Base-by-base conservation (phyloP, 2,888 invertebrate genomes). In the Aspidiotus rigidus region DNA sequence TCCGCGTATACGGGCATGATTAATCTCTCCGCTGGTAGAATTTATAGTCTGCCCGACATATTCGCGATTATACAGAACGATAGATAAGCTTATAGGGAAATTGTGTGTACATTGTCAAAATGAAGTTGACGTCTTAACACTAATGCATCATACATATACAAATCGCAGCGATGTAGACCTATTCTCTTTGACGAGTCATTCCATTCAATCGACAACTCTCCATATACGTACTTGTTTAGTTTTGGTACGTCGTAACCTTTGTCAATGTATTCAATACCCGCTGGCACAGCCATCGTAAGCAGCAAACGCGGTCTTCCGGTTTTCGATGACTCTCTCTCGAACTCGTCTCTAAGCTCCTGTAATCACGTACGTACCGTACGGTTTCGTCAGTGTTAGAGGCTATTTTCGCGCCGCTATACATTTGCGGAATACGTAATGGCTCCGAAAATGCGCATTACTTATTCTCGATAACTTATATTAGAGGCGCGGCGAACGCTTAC, bases 271-370 rank as follows among this genome's bases (percentile, higher is more conserved):
- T 94, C 92, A 74, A 91, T 88, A 28, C 94, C 94, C 2, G 94
- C 94, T 0, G 94, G 94, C 42, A 95, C 92, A 11, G 95, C 95
- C 88, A 95, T 93, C 7, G 95, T 92, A 16, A 96, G 80, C 64
- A 95, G 80, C 44, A 95, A 82, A 72, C 87, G 80, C 0, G 89
- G 82, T 75, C 90, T 84, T 72, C 91, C 91, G 6, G 91, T 90
- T 79, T 91, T 89, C 73, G 85, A 83, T 0, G 90, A 84, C 77
- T 96, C 96, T 70, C 86, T 82, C 67, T 94, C 90, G 76, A 94
- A 95, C 76, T 94, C 93, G 74, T 91, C 87, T 1, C 93, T 83
- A 61, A 95, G 79, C 79, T 95, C 94, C 84, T 87, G 76, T 9
- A 75, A 74, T 16, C 59, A 28, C n/a, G 17, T 28, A 28, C 28